Evolutionary conservation across 2,797 vertebrate genomes (phyloP).

Genomic region (Pantherophis alleghaniensis): DNA sequence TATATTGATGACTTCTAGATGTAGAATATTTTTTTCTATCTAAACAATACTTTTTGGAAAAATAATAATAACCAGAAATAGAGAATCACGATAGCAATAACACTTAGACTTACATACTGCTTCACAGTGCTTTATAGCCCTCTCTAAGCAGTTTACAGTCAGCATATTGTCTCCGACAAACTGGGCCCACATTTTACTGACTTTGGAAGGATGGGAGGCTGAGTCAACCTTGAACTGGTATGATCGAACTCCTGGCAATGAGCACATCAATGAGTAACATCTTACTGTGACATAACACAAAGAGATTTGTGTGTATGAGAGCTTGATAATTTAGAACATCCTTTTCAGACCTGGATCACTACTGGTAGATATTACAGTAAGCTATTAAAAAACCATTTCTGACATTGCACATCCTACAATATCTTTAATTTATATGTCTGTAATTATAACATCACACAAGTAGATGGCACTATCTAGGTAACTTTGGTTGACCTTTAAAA

Average conservation of each 20-base stretch:
- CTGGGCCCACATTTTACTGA: too few species aligned
- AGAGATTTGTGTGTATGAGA: background rate
- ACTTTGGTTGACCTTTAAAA: background rate
- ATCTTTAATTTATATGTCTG: background rate
- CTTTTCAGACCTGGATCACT: background rate
- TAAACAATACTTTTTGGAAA: background rate
- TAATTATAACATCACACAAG: conserved; percentile 34
- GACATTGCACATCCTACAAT: background rate
- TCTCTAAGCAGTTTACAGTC: background rate
- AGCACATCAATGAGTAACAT: background rate
- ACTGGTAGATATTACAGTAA: background rate
- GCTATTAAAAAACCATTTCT: background rate
- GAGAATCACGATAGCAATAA: background rate
- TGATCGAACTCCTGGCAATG: too few species aligned
- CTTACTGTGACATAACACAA: background rate
- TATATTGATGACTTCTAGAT: background rate
- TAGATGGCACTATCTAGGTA: background rate
- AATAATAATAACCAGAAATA: background rate
- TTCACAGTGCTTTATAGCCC: background rate
- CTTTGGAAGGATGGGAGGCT: too few species aligned
- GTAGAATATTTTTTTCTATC: background rate
- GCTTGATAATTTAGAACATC: background rate
- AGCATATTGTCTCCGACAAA: too few species aligned
- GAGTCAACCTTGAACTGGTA: too few species aligned
- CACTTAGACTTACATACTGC: background rate